A percentile compares a stretch with the other conserved stretches of the same genome.
Evolutionary conservation across 1,140 invertebrate genomes (phyloP).

Genomic region (Ylistrum balloti): DNA sequence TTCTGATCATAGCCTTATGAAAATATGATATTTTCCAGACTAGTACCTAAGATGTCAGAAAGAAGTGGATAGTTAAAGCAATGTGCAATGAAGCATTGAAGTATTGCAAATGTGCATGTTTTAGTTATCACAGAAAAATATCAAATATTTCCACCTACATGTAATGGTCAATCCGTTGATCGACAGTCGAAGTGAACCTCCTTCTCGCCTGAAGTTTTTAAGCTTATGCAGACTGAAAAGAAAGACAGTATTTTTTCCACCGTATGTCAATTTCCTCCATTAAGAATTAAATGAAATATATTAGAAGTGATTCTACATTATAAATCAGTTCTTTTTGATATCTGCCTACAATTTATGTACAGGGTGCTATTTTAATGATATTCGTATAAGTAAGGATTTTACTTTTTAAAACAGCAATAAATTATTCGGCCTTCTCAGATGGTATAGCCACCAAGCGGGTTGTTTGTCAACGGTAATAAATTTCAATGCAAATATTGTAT

Average conservation of each 20-base stretch:
- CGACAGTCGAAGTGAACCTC: too few species aligned
- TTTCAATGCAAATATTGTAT: conserved; percentile 19
- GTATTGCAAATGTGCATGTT: neutral
- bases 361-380: neutral
- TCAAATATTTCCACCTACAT: neutral
- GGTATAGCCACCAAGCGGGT: neutral
- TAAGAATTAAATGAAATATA: neutral
- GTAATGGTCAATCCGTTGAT: neutral
- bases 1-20: neutral
- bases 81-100: too few species aligned
- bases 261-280: neutral
- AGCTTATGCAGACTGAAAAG: too few species aligned
- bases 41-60: too few species aligned
- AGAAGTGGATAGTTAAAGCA: too few species aligned
- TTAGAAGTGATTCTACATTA: too few species aligned
- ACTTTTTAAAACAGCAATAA: conserved; percentile 8
- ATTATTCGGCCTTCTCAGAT: neutral
- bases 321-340: too few species aligned
- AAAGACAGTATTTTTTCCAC: too few species aligned
- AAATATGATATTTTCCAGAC: neutral
- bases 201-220: too few species aligned
- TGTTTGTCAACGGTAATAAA: conserved; percentile 39
- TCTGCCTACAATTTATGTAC: too few species aligned
- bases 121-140: neutral
- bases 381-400: neutral